Base-by-base conservation (phyloP, 2,797 vertebrate genomes). In the Naso thynnoides region DNA sequence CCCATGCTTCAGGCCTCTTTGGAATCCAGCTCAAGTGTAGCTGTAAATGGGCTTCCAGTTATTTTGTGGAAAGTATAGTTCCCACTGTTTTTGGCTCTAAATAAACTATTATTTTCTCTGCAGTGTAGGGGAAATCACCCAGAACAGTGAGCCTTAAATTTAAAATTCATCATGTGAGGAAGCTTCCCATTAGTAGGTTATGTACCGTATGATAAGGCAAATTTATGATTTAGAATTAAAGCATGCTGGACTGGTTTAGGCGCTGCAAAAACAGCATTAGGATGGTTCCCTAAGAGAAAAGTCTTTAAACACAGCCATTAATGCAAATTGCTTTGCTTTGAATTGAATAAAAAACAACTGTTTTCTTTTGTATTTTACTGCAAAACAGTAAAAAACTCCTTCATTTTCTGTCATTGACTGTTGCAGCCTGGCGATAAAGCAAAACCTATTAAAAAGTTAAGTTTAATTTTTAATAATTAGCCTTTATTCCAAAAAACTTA, bases 1-100 rank as follows among this genome's bases (percentile, higher is more conserved):
- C 53, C 26, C 26, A 55, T 47, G 57, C 68, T 60, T 63, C 8
- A 3, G 55, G 56, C 63, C 72, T 70, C 72, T 76, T 63, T 81
- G 65, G 79, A 84, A 76, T 69, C 39, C 65, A 76, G 73, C 61
- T 86, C 44, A 75, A 85, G 69, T 80, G 65, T 76, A 79, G 77
- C 70, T 84, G 75, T 70, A 78, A 86, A 87, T 73, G 79, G 71
- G 54, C 31, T 64, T 74, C 36, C 47, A 82, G 68, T 83, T 72
- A 71, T 44, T 44, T 52, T 55, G 47, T 6, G 44, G 57, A 75
- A 70, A 83, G 42, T 75, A 58, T 36, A 76, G 66, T 64, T 86
- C 59, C 50, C 50, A 67, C 76, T 89, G 67, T 78, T 81, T 83
- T 65, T 76, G 75, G 67, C 75, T 82, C 18, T 76, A 75, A 79